Base-by-base conservation (phyloP, 2,888 invertebrate species). In the Morpho helenor region DNA sequence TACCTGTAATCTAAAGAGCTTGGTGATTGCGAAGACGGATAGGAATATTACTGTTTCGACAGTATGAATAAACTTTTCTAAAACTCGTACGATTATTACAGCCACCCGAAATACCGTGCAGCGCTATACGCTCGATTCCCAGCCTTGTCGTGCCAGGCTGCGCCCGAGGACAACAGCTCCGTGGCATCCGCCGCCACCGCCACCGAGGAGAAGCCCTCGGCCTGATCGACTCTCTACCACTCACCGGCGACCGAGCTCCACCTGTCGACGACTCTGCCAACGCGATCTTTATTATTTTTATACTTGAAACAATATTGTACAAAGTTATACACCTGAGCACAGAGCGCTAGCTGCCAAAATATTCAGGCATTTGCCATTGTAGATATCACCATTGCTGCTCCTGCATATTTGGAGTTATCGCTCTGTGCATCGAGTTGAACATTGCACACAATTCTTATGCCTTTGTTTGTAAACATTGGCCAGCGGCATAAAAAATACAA, bases 61-160 rank as follows among this genome's bases (percentile, higher is more conserved):
- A 31, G 5, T 31, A 31, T 5, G 5, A 31, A 5, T 31, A 31
- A 31, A 43, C 42, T 42, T 42, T 42, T 7, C 8, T 42, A 42
- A 8, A 8, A 42, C 8, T 42, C 42, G 8, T 42, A 8, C 42
- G 42, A 9, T 39, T 8, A 57, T 84, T 84, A 10, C 79, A 95
- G 95, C 77, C 95, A 96, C 85, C 95, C 95, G 10, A 95, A 95
- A 82, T 96, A 95, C 84, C 92, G 95, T 67, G 93, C 93, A 59
- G 96, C 94, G 46, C 88, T 97, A 64, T 93, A 94, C 82, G 92
- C 94, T 87, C 94, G 93, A 79, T 95, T 96, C 92, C 96, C 96
- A 41, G 93, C 94, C 61, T 88, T 96, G 73, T 92, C 94, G 10
- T 95, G 95, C 76, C 93, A 93, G 62, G 80, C 91, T 2, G 82